These are phyloP conservation scores for Diachasma alloeum DNA, from an alignment of 1,140 invertebrate genomes.

Conservation along the genomic window DNA sequence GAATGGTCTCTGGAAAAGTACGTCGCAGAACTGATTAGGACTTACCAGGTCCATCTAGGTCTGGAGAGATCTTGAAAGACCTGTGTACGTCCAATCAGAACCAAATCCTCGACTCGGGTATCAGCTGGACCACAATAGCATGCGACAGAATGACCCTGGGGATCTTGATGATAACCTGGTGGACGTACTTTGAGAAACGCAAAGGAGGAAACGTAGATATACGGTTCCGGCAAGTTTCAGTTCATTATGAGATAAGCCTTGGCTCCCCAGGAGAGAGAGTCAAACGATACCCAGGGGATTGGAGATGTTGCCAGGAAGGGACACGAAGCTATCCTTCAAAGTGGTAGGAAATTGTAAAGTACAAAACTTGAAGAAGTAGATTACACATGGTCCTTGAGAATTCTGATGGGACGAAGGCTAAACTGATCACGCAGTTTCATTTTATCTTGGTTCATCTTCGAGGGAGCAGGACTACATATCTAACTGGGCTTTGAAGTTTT, in stretches of 20 bases:
- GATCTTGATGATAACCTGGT: not conserved
- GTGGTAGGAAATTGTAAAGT: not conserved
- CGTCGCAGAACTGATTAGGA: no score
- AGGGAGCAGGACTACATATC: not conserved
- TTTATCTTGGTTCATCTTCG: not conserved
- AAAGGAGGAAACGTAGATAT: not conserved
- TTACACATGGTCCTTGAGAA: not conserved
- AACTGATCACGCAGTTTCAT: not conserved
- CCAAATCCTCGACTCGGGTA: no score
- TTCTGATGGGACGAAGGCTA: not conserved
- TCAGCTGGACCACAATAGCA: not conserved
- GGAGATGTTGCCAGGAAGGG: not conserved
- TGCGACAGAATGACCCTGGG: not conserved
- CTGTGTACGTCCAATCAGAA: no score
- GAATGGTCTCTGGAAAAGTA: no score
- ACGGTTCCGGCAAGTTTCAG: not conserved
- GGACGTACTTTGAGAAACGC: no score
- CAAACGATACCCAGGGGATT: slow-evolving; percentile 14
- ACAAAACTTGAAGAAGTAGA: not conserved
- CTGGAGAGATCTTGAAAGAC: no score
- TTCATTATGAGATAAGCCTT: slow-evolving; percentile 20
- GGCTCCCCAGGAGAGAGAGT: not conserved
- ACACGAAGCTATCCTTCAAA: not conserved
- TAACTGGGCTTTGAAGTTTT: no score
- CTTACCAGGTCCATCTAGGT: no score